Evolutionary conservation across 2,797 vertebrate species (phyloP), one percentile per base, ranked within the genome.

Genomic region (Myotis myotis): DNA sequence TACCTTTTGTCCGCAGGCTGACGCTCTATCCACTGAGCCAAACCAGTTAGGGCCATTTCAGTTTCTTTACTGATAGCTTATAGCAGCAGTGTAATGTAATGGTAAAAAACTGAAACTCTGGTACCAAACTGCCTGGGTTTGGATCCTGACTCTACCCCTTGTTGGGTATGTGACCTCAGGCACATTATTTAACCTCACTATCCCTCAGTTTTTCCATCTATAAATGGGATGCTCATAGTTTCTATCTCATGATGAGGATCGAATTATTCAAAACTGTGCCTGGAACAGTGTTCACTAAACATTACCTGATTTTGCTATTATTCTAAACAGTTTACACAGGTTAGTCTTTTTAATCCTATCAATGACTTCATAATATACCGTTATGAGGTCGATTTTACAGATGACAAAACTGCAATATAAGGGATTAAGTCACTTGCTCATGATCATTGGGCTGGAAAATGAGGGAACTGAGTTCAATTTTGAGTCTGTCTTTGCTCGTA

Each of bases 321-420:
- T 23, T 55, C 28, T 81, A 82, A 75, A n/a, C 28, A 57, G 30
- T 64, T 79, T 28, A 49, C 16, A 38, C 28, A 71, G 28, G 75
- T 53, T 16, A 62, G n/a, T 71, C 74, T 75, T 74, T 33, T 92
- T 82, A 92, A 92, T 72, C 66, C 12, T 62, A 49, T 55, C 47
- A 74, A 51, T 62, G 36, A 70, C 41, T 82, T 68, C 49, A 15
- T 86, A 74, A 91, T 28, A n/a, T 17, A 30, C 30, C 70, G 2
- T 38, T 30, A 64, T 19, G 23, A 86, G n/a, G 53, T 22, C 0
- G 3, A n/a, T 71, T 95, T 87, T 62, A 93, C 2, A 83, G 44
- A 95, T 28, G 64, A 75, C 49, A 33, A 62, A 96, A 91, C 10
- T 89, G 28, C 22, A 80, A 25, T 74, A 74, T 89, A 91, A 72